These are phyloP conservation scores for Miichthys miiuy DNA, from an alignment of 2,797 vertebrate species.

Conservation along the genomic window DNA sequence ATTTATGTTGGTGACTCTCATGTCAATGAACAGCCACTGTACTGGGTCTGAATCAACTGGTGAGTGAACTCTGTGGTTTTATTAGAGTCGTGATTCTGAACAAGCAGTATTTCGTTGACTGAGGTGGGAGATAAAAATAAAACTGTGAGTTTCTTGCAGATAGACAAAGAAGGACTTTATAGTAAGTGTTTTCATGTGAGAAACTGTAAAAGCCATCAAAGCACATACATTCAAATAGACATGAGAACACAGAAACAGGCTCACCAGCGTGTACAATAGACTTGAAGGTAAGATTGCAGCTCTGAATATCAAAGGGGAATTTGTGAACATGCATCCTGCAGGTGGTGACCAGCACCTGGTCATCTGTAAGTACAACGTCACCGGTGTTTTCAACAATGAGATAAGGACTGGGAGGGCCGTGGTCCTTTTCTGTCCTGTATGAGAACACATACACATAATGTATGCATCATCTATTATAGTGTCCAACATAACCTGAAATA, in stretches of 20 bases:
- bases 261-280: slow-evolving; percentile 63
- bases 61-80: not conserved
- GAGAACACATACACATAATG: not conserved
- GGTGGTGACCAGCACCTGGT: slow-evolving; percentile 64
- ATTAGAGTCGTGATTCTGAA: fast-evolving
- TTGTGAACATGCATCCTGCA: slow-evolving; percentile 70
- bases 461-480: no score
- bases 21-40: slow-evolving; percentile 65
- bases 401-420: slow-evolving; percentile 55
- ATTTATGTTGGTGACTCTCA: not conserved
- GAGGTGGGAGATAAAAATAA: not conserved
- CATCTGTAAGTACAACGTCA: fast-evolving
- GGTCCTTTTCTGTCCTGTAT: slow-evolving; percentile 69
- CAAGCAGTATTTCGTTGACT: fast-evolving
- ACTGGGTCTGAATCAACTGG: slow-evolving; percentile 35
- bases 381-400: slow-evolving; percentile 32
- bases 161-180: not conserved
- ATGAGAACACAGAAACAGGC: not conserved
- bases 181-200: no score
- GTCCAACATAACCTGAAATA: no score
- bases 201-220: not conserved
- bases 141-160: not conserved
- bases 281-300: slow-evolving; percentile 71
- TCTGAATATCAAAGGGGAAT: slow-evolving; percentile 77
- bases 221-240: not conserved